Evolutionary conservation across 1,140 invertebrate species (phyloP), one percentile per base, ranked within the genome.

Genomic region (Papilio machaon): DNA sequence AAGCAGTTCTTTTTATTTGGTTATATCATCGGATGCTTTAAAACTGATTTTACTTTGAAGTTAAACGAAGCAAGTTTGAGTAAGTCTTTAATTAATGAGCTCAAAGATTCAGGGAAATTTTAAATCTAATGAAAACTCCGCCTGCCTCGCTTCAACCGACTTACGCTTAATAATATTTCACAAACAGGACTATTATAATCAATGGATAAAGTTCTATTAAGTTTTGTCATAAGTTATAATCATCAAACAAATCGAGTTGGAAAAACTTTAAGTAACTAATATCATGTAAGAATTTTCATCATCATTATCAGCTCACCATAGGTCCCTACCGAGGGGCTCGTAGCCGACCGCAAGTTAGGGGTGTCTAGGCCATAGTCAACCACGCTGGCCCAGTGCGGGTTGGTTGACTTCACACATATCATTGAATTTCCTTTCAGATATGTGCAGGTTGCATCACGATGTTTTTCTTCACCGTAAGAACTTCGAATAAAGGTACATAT

Each of bases 31-130:
- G 8, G n/a, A 73, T 46, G 43, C 73, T 73, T 73, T 76, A 76
- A 76, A 49, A 76, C 74, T 76, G 74, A 76, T 76, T 76, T 76
- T 5, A 76, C 74, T 76, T 76, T 76, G 74, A 76, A 76, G 74
- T 76, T 52, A 76, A 76, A 76, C 74, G 74, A 76, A 76, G 74
- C 43, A 76, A 76, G 47, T 76, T 76, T 47, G 74, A 76, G 46
- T 30, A 76, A 76, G 74, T 76, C 74, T 10, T 52, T 76, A 76
- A 76, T 76, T 76, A 76, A 76, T 76, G 46, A 76, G 43, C 74
- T 76, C 74, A 52, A 76, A 76, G 74, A 76, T 54, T 76, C 43
- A 47, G 46, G 74, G 19, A 52, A 76, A 52, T 76, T 76, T 49
- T 30, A 49, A 76, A 76, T 76, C 23, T 17, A 76, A 49, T 76